Base-by-base conservation (phyloP, 2,888 invertebrate species). In the Emesis furor region DNA sequence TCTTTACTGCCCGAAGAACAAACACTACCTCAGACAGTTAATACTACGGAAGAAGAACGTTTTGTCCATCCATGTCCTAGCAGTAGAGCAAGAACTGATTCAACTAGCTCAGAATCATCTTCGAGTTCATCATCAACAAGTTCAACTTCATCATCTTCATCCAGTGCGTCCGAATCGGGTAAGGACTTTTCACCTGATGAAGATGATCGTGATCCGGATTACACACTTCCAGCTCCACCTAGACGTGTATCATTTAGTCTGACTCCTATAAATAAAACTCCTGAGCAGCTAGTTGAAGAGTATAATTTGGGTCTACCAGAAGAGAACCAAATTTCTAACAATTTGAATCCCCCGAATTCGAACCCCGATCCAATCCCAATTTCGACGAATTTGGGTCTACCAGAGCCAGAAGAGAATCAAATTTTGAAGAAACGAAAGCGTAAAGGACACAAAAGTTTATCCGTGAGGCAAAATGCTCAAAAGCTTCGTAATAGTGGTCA, bases 41-140 rank as follows among this genome's bases (percentile, higher is more conserved):
- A 55, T 14, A 55, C 55, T 55, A n/a, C 7, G 55, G 55, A 55
- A 55, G 55, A 3, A 17, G 55, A 55, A 55, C 17, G 55, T 55
- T 55, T 8, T 42, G 42, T 42, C 42, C 42, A 6, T 42, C 42
- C 42, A 42, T 6, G 42, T 55, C 55, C 55, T 55, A 55, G 55
- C 55, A 17, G 55, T 55, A 55, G 55, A 55, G 55, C 55, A 55
- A 55, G 55, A 55, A 17, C 55, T 17, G n/a, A 55, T 55, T 55
- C 55, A 55, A 55, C n/a, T 55, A 55, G 55, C 55, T 55, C 55
- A 55, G 55, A 55, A 17, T 55, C 55, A 55, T 55, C 55, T 55
- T 55, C n/a, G 55, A 55, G 55, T 55, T 55, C 55, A 55, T n/a
- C 55, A 55, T 55, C 55, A 55, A 17, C 55, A n/a, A 55, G 55